Conservation (phyloP, 2,113 vertebrate genomes). For the Aspiorhynchus laticeps region DNA sequence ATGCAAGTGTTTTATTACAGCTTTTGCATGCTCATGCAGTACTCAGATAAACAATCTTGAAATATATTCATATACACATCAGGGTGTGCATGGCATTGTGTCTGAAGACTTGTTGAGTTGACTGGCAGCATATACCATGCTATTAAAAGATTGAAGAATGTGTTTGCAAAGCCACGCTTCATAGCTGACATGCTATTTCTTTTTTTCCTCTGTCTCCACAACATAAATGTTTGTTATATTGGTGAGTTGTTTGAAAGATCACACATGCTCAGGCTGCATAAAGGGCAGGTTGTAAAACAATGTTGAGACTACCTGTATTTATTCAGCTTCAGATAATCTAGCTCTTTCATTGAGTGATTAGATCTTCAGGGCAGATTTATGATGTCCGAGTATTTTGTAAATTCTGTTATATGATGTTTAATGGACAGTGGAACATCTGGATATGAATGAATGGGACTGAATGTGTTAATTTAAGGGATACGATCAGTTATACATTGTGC, state of each 20-base stretch:
- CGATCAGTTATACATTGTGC: neutral
- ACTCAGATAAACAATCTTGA: conserved; percentile 15
- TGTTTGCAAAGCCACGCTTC: neutral
- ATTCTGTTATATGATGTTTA: neutral
- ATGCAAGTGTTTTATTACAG: neutral
- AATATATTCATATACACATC: conserved; percentile 21
- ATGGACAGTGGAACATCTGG: neutral
- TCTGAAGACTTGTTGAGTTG: neutral
- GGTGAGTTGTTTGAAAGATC: conserved; percentile 23
- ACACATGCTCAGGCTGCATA: neutral
- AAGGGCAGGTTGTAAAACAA: neutral
- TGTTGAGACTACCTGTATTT: neutral
- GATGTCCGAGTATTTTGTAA: neutral
- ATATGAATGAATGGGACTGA: neutral
- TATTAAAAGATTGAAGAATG: neutral
- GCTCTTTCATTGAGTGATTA: conserved; percentile 11
- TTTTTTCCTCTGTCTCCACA: neutral
- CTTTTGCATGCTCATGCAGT: neutral
- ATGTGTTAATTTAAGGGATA: neutral
- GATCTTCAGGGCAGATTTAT: neutral
- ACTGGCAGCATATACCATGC: neutral
- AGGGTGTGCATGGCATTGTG: neutral
- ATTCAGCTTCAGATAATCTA: neutral
- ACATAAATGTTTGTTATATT: neutral
- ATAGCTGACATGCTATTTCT: neutral